Conservation (phyloP, 2,797 vertebrate genomes). For the Chromobotia macracanthus region DNA sequence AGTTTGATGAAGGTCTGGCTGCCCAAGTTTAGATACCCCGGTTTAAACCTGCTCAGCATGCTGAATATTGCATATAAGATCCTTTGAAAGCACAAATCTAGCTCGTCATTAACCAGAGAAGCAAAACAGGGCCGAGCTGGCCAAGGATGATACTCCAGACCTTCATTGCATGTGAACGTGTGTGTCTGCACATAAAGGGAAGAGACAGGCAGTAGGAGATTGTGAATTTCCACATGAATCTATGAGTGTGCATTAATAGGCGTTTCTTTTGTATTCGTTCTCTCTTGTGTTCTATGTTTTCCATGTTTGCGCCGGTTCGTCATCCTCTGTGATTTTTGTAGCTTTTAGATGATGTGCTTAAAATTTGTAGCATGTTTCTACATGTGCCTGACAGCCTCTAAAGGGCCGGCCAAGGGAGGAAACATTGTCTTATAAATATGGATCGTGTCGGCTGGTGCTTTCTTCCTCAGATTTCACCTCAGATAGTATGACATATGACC, state of each 20-base stretch:
- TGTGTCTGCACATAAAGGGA: slow-evolving; percentile 17
- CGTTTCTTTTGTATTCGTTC: slow-evolving; percentile 6
- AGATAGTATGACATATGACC: slow-evolving; percentile 48
- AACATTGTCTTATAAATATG: slow-evolving; percentile 43
- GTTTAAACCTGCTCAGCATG: slow-evolving; percentile 68
- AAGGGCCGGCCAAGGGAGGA: background rate
- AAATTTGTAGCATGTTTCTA: slow-evolving; percentile 18
- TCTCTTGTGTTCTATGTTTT: background rate
- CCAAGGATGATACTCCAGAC: slow-evolving; percentile 38
- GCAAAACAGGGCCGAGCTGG: slow-evolving; percentile 16
- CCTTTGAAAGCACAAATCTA: slow-evolving; percentile 57
- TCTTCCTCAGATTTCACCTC: slow-evolving; percentile 22
- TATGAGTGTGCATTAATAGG: slow-evolving; percentile 18
- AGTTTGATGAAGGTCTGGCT: slow-evolving; percentile 71
- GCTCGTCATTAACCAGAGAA: slow-evolving; percentile 32
- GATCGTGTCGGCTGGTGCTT: slow-evolving; percentile 13
- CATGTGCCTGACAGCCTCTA: background rate
- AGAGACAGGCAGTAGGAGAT: background rate
- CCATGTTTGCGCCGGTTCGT: slow-evolving; percentile 13
- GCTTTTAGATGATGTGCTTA: slow-evolving; percentile 9
- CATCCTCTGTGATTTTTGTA: slow-evolving; percentile 21
- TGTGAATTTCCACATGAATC: slow-evolving; percentile 36
- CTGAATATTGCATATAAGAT: slow-evolving; percentile 72
- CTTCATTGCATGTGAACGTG: slow-evolving; percentile 20
- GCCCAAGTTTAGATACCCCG: slow-evolving; percentile 65